phyloP scores from a whole-genome alignment of 2,888 invertebrate genomes.

The Leptarthrus brevirostris region DNA sequence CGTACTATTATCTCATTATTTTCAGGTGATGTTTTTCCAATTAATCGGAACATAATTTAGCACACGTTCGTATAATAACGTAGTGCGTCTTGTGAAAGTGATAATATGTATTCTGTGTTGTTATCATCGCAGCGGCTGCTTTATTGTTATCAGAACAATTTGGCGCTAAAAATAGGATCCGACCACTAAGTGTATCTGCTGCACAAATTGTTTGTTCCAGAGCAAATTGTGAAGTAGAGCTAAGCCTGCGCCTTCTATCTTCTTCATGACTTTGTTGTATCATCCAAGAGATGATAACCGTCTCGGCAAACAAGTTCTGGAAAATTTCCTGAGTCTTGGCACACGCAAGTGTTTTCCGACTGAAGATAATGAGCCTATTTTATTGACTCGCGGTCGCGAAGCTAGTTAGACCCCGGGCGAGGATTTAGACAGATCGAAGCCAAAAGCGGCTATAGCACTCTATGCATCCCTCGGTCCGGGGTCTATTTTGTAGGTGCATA shows the following conservation, averaged over 20 bases:
- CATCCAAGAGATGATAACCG: constrained; percentile 25
- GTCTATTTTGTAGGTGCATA: constrained; percentile 1
- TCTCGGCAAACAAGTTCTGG: constrained; percentile 43
- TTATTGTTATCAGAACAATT: constrained; percentile 25
- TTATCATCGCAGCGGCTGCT: constrained; percentile 20
- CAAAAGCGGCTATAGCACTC: too few species aligned
- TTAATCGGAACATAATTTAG: neutral
- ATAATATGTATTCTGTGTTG: neutral
- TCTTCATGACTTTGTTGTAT: neutral
- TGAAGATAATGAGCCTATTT: constrained; percentile 23
- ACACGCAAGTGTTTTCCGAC: constrained; percentile 45
- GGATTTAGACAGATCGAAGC: neutral
- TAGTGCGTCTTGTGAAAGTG: neutral
- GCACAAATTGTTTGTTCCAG: constrained; percentile 11
- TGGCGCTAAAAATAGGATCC: constrained; percentile 38
- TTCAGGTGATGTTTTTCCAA: neutral
- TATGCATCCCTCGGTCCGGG: too few species aligned
- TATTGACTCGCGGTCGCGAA: constrained; percentile 7
- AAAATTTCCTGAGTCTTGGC: constrained; percentile 43
- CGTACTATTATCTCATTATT: neutral
- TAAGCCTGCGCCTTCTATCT: neutral
- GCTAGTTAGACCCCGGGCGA: constrained; percentile 3
- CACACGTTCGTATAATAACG: neutral
- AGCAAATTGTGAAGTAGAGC: neutral
- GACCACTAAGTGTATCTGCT: constrained; percentile 25